Percentiles rank a stretch among this genome's conserved stretches.
Conservation (phyloP, 2,113 vertebrate genomes). For the Zeus faber region DNA sequence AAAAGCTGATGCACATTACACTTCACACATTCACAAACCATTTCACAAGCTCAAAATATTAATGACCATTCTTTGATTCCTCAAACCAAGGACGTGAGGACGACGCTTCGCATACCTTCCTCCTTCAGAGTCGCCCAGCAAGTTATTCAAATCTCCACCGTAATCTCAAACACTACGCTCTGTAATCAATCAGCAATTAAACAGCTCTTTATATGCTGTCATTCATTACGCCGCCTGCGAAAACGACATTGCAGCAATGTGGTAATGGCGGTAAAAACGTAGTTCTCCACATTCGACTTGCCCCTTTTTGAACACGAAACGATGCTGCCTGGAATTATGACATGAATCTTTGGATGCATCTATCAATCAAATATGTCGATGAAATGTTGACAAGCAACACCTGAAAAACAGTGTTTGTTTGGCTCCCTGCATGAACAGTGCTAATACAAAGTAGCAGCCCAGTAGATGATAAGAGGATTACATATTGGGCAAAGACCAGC, state of each 20-base stretch:
- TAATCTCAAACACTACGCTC: conserved; percentile 46
- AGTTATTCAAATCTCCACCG: conserved; percentile 41
- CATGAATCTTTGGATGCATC: no score
- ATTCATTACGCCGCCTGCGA: conserved; percentile 47
- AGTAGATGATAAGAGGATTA: conserved; percentile 42
- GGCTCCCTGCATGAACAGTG: neutral
- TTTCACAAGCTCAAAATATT: no score
- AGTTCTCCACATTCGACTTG: no score
- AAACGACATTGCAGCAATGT: conserved; percentile 39
- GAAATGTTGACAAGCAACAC: conserved; percentile 22
- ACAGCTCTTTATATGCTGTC: conserved; percentile 61
- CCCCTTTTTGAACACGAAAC: conserved; percentile 21
- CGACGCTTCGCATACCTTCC: conserved; percentile 19
- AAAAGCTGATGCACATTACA: no score
- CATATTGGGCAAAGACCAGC: conserved; percentile 28
- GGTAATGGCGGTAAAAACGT: conserved; percentile 7
- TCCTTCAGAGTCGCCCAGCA: conserved; percentile 15
- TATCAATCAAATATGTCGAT: conserved; percentile 36
- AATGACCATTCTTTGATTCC: no score
- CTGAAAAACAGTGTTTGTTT: neutral
- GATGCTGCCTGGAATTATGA: conserved; percentile 12
- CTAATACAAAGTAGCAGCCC: conserved; percentile 21
- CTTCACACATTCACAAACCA: no score
- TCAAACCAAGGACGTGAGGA: conserved; percentile 40
- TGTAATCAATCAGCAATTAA: conserved; percentile 66